phyloP scores from a whole-genome alignment of 2,888 invertebrate genomes.

The Synergus gifuensis region DNA sequence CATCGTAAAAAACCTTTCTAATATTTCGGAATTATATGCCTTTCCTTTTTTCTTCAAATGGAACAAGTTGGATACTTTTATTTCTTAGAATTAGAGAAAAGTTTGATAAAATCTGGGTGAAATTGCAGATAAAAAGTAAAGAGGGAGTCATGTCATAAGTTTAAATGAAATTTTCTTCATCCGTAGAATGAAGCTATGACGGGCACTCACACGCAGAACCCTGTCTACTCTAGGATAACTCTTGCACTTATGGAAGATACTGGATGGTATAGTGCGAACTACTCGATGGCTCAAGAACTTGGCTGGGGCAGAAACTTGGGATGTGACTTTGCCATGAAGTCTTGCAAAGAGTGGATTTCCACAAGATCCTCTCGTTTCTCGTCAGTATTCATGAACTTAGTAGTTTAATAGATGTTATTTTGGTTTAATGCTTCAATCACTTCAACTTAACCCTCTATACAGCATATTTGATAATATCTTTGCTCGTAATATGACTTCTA shows the following conservation, averaged over 20 bases:
- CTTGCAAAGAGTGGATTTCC: slow-evolving; percentile 98
- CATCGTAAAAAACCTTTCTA: neutral
- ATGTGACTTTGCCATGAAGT: slow-evolving; percentile 95
- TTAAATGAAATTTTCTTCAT: slow-evolving; percentile 31
- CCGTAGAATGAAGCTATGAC: slow-evolving; percentile 98
- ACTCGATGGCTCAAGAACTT: slow-evolving; percentile 90
- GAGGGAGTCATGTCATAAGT: neutral
- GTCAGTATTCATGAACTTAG: slow-evolving; percentile 60
- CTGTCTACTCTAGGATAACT: slow-evolving; percentile 96
- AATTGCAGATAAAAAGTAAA: slow-evolving; percentile 6
- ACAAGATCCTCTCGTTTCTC: slow-evolving; percentile 79
- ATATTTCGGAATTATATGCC: neutral
- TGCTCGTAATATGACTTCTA: slow-evolving; percentile 1
- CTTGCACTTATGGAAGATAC: slow-evolving; percentile 98
- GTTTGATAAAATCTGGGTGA: neutral
- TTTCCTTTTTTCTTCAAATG: neutral
- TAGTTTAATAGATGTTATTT: slow-evolving; percentile 17
- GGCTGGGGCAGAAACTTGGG: slow-evolving; percentile 95
- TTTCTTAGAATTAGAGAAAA: neutral
- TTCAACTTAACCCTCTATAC: neutral
- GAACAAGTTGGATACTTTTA: neutral
- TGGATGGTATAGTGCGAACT: slow-evolving; percentile 97
- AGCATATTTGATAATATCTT: neutral
- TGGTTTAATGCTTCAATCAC: slow-evolving; percentile 7
- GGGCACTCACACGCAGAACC: slow-evolving; percentile 98